These are phyloP conservation scores for Ctenosaura bakeri DNA, from an alignment of 2,797 vertebrate species.

Conservation along the genomic window DNA sequence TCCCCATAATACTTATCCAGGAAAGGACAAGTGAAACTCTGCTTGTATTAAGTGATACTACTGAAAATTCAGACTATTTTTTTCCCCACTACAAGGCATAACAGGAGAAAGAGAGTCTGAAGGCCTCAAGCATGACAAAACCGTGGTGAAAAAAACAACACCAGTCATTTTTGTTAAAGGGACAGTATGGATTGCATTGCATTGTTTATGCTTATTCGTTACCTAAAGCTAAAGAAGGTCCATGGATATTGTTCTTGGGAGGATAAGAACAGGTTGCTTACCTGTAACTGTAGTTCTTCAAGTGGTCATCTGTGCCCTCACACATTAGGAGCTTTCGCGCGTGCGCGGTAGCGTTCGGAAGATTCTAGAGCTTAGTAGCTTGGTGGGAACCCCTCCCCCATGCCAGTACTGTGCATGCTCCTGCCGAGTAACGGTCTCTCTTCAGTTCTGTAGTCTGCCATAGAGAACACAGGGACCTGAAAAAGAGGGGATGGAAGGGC, in stretches of 20 bases:
- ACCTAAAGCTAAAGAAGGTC: background rate
- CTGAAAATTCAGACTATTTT: conserved; percentile 18
- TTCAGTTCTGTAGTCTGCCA: too few species aligned
- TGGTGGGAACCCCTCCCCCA: too few species aligned
- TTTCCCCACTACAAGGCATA: background rate
- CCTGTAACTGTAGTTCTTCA: too few species aligned
- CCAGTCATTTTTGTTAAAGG: background rate
- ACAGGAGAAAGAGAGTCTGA: background rate
- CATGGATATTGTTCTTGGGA: background rate
- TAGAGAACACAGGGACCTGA: too few species aligned
- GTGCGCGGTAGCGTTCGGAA: too few species aligned
- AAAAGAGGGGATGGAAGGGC: too few species aligned
- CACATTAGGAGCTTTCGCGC: too few species aligned
- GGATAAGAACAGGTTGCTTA: too few species aligned
- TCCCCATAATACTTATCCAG: background rate
- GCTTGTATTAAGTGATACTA: background rate
- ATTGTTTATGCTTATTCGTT: background rate
- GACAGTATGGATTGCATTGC: background rate
- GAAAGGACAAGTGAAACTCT: background rate
- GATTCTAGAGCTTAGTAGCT: too few species aligned
- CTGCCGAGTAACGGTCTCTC: too few species aligned
- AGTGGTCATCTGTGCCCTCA: too few species aligned
- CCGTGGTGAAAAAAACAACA: background rate
- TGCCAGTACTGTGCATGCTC: too few species aligned
- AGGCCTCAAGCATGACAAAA: conserved; percentile 7